Conservation (phyloP, 2,797 vertebrate species). For the Podarcis siculus region DNA sequence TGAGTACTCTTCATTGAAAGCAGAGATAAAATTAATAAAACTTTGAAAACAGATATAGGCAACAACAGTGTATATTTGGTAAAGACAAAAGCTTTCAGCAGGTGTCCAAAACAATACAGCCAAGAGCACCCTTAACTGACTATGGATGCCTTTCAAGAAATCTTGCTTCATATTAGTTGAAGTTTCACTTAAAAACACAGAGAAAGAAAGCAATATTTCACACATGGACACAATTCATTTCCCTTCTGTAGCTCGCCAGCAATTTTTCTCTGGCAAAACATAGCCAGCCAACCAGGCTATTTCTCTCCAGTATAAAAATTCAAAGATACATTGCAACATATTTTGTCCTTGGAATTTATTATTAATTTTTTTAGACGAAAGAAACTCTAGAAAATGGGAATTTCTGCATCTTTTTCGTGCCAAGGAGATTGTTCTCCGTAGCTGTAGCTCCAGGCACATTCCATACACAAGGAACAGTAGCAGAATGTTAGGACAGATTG, state of each 20-base stretch:
- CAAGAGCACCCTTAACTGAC: too few species aligned
- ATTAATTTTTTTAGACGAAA: background rate
- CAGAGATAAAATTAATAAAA: too few species aligned
- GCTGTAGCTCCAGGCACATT: background rate
- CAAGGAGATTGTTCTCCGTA: background rate
- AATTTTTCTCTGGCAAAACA: background rate
- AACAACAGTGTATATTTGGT: too few species aligned
- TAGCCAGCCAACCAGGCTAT: background rate
- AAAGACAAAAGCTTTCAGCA: too few species aligned
- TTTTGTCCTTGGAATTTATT: background rate
- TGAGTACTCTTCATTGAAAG: too few species aligned
- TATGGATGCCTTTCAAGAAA: background rate
- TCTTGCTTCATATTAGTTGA: background rate
- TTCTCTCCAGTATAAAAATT: background rate
- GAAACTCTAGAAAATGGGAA: background rate
- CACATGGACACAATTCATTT: background rate
- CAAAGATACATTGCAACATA: background rate
- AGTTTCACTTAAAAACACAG: background rate
- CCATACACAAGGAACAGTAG: background rate
- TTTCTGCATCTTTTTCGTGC: conserved; percentile 1
- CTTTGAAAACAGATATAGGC: too few species aligned
- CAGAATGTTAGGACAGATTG: conserved; percentile 6
- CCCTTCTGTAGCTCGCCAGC: background rate
- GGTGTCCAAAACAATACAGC: too few species aligned
- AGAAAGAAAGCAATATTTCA: background rate